Percentiles rank a stretch among this genome's conserved stretches.
Evolutionary conservation across 2,888 invertebrate genomes (phyloP).

Genomic region (Trissoscelio sp.): DNA sequence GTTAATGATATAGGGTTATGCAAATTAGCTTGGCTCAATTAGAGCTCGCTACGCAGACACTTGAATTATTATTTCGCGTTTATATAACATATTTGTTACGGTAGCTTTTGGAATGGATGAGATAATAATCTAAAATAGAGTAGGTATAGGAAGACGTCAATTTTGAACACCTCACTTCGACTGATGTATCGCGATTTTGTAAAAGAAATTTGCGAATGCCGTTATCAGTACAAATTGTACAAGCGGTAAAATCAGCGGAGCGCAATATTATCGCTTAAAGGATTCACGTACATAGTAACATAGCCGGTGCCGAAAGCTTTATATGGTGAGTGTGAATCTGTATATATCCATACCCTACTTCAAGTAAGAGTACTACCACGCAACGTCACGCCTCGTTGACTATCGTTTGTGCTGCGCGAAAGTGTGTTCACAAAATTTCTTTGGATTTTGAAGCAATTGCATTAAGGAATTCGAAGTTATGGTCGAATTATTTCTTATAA

Average conservation of each 20-base stretch:
- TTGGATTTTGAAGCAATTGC: conserved; percentile 59
- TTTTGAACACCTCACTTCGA: neutral
- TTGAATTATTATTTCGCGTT: neutral
- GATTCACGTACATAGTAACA: conserved; percentile 47
- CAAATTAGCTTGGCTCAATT: conserved; percentile 12
- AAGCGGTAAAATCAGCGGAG: conserved; percentile 51
- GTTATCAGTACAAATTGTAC: conserved; percentile 58
- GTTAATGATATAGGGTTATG: conserved; percentile 16
- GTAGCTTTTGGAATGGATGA: neutral
- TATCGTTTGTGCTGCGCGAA: conserved; percentile 48
- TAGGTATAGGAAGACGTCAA: no score
- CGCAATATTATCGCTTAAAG: conserved; percentile 57
- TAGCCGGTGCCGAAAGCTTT: conserved; percentile 38
- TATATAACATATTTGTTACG: neutral
- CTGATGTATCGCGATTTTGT: neutral
- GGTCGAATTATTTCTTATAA: conserved; percentile 51
- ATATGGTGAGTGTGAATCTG: conserved; percentile 47
- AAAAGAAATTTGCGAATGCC: conserved; percentile 34
- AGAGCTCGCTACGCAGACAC: neutral
- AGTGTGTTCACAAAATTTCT: conserved; percentile 53
- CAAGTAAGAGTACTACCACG: conserved; percentile 45
- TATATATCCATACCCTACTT: conserved; percentile 50
- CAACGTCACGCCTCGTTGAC: conserved; percentile 58
- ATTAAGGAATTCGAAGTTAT: conserved; percentile 48
- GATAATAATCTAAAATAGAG: no score